Evolutionary conservation across 2,113 vertebrate species (phyloP), one percentile per base, ranked within the genome.

Genomic region (Prochilodus magdalenae): DNA sequence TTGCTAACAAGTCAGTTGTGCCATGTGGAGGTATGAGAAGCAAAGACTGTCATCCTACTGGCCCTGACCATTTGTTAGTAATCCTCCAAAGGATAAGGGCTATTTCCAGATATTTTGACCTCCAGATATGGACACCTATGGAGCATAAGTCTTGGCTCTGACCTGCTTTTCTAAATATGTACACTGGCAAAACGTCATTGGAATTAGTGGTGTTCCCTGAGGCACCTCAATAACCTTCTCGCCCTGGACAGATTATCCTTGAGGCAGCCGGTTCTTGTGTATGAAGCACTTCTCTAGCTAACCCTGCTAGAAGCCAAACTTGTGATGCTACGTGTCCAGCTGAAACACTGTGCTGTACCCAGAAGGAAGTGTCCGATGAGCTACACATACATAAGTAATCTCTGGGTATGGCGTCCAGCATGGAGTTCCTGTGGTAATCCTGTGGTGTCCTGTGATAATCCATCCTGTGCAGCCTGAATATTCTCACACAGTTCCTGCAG

Each of bases 91-190:
- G 36, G 67, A 74, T 73, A 24, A 70, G 44, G 40, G 26, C 57
- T 85, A 77, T 85, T 85, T 77, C 49, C 20, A 44, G 67, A 13
- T 44, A 24, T 67, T 27, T 57, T 24, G 66, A 13, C 62, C 33
- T 22, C 27, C 30, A 44, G 15, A 44, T 78, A 27, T 47, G 18
- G 7, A 60, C 70, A 60, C 44, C 59, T 66, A 12, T 18, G 29
- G 18, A 65, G 36, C 30, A 53, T 33, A 49, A 59, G 57, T 72
- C 67, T 40, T 78, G 66, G 67, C 33, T 67, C 69, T 60, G 49
- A 5, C 53, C 36, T 69, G 29, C 44, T 75, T 79, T 75, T 70
- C 57, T 22, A 75, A 80, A 76, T 53, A 62, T 33, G 55, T 29
- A 26, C 33, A 36, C 36, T 22, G 27, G n/a, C 16, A 71, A 51